phyloP scores from a whole-genome alignment of 2,797 vertebrate genomes.

The Acipenser transmontanus region DNA sequence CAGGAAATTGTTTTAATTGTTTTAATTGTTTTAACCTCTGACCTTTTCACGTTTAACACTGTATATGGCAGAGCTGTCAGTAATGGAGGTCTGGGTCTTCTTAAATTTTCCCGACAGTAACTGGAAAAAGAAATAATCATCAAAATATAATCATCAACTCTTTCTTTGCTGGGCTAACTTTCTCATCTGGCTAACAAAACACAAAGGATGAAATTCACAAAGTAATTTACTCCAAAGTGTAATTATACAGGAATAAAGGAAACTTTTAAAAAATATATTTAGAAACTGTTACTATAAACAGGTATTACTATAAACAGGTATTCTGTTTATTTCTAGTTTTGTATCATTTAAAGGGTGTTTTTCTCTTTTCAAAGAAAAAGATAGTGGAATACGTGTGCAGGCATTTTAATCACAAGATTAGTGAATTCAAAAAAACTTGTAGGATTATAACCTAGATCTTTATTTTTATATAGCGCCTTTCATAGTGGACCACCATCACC shows the following conservation, averaged over 20 bases:
- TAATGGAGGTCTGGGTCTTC: conserved; percentile 87
- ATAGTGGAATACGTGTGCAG: no score
- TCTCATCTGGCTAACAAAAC: neutral
- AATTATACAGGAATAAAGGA: no score
- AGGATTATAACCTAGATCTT: conserved; percentile 8
- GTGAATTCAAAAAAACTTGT: neutral
- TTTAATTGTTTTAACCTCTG: no score
- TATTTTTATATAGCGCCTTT: no score
- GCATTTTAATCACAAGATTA: no score
- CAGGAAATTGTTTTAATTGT: no score
- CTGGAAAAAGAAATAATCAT: conserved; percentile 44
- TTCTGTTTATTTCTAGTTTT: no score
- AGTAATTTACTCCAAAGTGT: no score
- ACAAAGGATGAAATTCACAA: neutral
- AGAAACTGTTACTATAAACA: no score
- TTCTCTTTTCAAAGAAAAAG: neutral
- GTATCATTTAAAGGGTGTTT: no score
- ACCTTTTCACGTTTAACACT: conserved; percentile 74
- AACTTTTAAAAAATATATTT: neutral
- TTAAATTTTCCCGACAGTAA: conserved; percentile 79
- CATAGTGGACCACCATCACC: no score
- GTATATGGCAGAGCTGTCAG: conserved; percentile 75
- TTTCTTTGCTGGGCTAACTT: neutral
- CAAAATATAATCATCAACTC: neutral
- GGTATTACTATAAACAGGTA: no score